Conservation (phyloP, 2,797 vertebrate genomes). For the Nannoperca australis region DNA sequence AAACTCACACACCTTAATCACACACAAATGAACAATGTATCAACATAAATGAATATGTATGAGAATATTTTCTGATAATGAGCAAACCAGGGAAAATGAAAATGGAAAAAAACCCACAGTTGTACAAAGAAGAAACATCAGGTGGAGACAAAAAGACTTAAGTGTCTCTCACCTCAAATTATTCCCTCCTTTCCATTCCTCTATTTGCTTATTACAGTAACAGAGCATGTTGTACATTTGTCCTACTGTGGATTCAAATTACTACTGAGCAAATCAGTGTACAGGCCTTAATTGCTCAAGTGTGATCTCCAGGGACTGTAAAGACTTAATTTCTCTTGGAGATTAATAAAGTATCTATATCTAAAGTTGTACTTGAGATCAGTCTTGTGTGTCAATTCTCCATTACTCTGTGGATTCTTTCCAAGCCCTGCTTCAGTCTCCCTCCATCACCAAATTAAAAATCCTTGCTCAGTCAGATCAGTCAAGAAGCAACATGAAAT, state of each 20-base stretch:
- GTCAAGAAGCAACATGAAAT: background rate
- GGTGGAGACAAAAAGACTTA: background rate
- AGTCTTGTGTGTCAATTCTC: background rate
- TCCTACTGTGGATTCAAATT: background rate
- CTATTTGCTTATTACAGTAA: too few relatives aligned
- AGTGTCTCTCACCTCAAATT: background rate
- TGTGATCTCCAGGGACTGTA: background rate
- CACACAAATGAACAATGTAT: background rate
- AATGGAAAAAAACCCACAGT: background rate
- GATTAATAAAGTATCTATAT: too few relatives aligned
- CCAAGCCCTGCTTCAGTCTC: background rate
- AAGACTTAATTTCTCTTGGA: too few relatives aligned
- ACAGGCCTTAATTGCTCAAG: background rate
- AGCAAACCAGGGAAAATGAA: background rate
- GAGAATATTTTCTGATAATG: background rate
- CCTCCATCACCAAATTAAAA: background rate
- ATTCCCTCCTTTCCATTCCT: background rate
- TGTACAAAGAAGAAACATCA: too few relatives aligned
- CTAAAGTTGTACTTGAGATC: too few relatives aligned
- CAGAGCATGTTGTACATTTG: background rate
- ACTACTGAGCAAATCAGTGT: background rate
- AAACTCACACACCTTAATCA: background rate
- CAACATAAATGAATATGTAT: background rate
- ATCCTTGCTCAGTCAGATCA: background rate
- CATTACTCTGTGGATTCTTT: background rate